Base-by-base conservation (phyloP, 2,113 vertebrate genomes). In the Lota lota region DNA sequence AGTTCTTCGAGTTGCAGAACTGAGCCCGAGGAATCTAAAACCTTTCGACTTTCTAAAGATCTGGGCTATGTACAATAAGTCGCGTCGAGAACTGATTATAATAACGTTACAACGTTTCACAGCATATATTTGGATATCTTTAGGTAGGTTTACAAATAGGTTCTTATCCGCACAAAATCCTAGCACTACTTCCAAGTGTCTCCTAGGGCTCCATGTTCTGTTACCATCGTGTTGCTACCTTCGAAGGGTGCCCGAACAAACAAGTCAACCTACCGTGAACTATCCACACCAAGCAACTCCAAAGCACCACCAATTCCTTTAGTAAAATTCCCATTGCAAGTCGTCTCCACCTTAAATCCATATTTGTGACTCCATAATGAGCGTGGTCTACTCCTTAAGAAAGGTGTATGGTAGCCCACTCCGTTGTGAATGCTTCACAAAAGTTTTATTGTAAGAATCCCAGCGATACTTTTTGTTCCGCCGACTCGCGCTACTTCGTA, bases 311-410 rank as follows among this genome's bases (percentile, higher is more conserved):
- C 51, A 87, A 33, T 69, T 54, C 50, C 71, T 56, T 16, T 36
- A 87, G 78, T 76, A 85, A 73, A 79, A 63, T 75, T 70, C 79
- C 85, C 90, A 91, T 90, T 79, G 71, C 89, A 69, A 61, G 68
- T 77, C 77, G 70, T 67, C 65, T 75, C 1, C 66, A 75, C 76
- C 64, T 83, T 66, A 87, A 22, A 83, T 67, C 77, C 83, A 71
- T 65, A 68, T 61, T 66, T 83, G 68, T 74, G 76, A 40, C 77
- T 85, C 86, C 87, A 90, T 89, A 36, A 58, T 53, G 57, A 36
- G 21, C 14, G 66, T 56, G 61, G 16, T 59, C 57, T 61, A 63
- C 54, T 68, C 59, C 70, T 64, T 22, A 63, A 63, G 58, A 36
- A 75, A 78, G 73, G 33, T 72, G 18, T 36, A 8, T 58, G 47